Evolutionary conservation across 2,888 invertebrate genomes (phyloP).

Genomic region (Drosophila leonis): DNA sequence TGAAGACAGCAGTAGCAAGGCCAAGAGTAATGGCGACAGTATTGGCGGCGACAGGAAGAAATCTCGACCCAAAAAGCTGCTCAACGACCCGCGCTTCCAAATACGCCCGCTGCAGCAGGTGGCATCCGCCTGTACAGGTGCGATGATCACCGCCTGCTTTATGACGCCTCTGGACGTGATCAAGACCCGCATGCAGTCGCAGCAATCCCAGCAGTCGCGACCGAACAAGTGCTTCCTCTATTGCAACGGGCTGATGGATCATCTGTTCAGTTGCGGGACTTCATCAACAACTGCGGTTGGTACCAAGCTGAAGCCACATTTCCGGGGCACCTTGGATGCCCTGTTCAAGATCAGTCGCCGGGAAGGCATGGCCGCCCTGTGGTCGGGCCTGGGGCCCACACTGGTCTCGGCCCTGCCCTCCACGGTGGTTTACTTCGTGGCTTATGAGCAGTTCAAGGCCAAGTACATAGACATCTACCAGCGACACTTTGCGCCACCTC

Average conservation of each 20-base stretch:
- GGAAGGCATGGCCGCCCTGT: constrained; percentile 96
- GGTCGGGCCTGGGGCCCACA: constrained; percentile 99
- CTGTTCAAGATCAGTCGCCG: constrained; percentile 94
- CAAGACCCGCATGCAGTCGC: constrained; percentile 98
- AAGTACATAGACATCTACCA: constrained; percentile 86
- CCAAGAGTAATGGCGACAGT: not conserved
- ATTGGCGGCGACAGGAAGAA: not conserved
- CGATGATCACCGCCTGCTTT: constrained; percentile 94
- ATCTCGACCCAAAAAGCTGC: constrained; percentile 25
- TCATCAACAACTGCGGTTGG: constrained; percentile 49
- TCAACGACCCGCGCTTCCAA: constrained; percentile 91
- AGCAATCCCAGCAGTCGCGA: constrained; percentile 97
- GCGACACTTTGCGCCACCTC: constrained; percentile 40
- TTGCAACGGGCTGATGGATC: constrained; percentile 99
- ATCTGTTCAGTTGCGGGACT: constrained; percentile 93
- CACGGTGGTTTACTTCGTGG: constrained; percentile 98
- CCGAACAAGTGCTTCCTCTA: constrained; percentile 96
- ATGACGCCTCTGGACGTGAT: constrained; percentile 99
- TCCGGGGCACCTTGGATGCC: constrained; percentile 95
- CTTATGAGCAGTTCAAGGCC: constrained; percentile 96
- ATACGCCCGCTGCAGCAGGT: constrained; percentile 86
- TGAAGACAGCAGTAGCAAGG: not conserved
- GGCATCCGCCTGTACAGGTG: constrained; percentile 88
- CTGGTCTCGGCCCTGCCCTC: constrained; percentile 97
- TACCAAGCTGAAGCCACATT: constrained; percentile 86